phyloP scores from a whole-genome alignment of 2,113 vertebrate genomes.

The Archocentrus centrarchus region DNA sequence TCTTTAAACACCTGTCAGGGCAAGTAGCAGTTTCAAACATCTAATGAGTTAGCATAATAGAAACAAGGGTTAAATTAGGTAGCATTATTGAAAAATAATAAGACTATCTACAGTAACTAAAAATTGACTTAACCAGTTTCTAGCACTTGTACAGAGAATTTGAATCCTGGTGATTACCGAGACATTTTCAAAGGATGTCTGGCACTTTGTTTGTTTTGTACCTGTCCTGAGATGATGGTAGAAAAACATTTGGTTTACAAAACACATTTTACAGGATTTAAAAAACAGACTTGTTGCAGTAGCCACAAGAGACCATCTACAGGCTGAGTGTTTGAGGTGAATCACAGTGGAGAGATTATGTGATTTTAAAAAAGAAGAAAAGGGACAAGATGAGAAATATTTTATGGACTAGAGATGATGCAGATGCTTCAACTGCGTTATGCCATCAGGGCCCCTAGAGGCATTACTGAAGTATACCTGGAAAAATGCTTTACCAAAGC shows the following conservation, averaged over 20 bases:
- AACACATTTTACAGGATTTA: neutral
- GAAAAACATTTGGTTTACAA: neutral
- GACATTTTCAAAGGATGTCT: neutral
- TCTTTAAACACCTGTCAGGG: neutral
- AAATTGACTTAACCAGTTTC: neutral
- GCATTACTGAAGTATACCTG: conserved; percentile 19
- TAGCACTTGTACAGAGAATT: neutral
- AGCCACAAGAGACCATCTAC: neutral
- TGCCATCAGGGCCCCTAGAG: neutral
- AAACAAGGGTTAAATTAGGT: neutral
- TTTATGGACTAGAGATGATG: conserved; percentile 12
- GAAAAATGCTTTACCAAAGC: neutral
- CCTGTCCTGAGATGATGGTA: neutral
- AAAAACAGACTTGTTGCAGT: neutral
- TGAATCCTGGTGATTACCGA: neutral
- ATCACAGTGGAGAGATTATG: neutral
- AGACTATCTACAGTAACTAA: neutral
- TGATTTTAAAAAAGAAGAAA: neutral
- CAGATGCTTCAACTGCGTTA: neutral
- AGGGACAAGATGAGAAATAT: neutral
- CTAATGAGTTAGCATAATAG: too few relatives aligned
- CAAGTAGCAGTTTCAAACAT: too few relatives aligned
- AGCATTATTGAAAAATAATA: neutral
- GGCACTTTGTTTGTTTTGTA: neutral
- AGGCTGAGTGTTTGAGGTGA: neutral